Evolutionary conservation across 1,140 invertebrate species (phyloP).

Genomic region (Aporrectodea caliginosa): DNA sequence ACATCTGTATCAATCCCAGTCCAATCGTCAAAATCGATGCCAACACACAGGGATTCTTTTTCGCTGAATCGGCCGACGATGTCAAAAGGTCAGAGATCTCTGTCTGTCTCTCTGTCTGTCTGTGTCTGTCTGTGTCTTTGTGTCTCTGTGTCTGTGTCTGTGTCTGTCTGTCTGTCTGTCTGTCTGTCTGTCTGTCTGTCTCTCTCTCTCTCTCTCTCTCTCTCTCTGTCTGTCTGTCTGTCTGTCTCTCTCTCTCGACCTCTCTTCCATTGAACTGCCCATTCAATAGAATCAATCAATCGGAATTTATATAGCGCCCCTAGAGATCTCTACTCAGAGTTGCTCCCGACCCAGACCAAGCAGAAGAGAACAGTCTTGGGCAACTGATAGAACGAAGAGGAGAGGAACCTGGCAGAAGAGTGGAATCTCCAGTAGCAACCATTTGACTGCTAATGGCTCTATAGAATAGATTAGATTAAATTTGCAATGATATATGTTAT

Average conservation of each 20-base stretch:
- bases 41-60: constrained; percentile 99
- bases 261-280: too few species aligned
- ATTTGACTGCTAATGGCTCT: too few species aligned
- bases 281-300: too few species aligned
- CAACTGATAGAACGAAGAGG: too few species aligned
- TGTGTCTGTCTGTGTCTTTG: neutral
- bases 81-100: constrained; percentile 80
- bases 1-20: constrained; percentile 98
- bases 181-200: neutral
- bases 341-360: too few species aligned
- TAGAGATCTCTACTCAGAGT: too few species aligned
- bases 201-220: neutral
- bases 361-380: too few species aligned
- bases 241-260: neutral
- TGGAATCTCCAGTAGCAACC: too few species aligned
- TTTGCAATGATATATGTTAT: too few species aligned
- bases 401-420: too few species aligned
- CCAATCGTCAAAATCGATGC: constrained; percentile 89
- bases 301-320: too few species aligned
- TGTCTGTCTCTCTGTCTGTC: neutral
- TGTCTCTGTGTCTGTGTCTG: neutral
- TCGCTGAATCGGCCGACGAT: constrained; percentile 99
- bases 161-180: neutral
- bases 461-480: too few species aligned
- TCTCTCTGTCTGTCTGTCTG: neutral